Evolutionary conservation across 35 echinoderm and acorn worm species (phyloP), one percentile per base, ranked within the genome.

Genomic region (Stichopus chloronotus): DNA sequence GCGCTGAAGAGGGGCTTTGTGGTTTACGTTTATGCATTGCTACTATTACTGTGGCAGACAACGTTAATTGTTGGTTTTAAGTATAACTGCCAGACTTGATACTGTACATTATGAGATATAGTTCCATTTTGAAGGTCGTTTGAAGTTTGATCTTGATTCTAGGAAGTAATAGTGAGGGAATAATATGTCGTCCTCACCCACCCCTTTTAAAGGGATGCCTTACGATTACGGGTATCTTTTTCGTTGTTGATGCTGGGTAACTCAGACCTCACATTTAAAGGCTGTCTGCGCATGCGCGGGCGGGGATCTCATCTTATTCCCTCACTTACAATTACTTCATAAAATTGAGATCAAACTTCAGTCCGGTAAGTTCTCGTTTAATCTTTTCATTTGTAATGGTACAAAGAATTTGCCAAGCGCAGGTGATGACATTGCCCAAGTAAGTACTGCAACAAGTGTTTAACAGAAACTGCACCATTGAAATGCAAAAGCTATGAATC

Each of bases 291-390:
- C 81, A 84, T 84, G 55, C 14, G 81, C 55, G 30, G 56, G 52
- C 43, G 6, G 81, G n/a, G 30, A 84, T 53, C 19, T 55, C 81
- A 84, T 54, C 52, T 84, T 84, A 57, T 84, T 19, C 52, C 74
- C 52, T n/a, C n/a, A n/a, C n/a, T n/a, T n/a, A n/a, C n/a, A n/a
- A n/a, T n/a, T n/a, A n/a, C n/a, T n/a, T n/a, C 74, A 78, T 78
- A 78, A 78, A 78, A 78, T 78, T 54, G 56, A 84, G 81, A 84
- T 84, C 55, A 84, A 84, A 84, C 81, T 84, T 84, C 7, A 13
- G 56, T 53, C 81, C 52, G 81, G 81, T 84, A 84, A 84, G 81
- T 84, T 55, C 81, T 84, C 81, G 30, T 84, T 84, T 58, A 84
- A 84, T 53, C 81, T 84, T 56, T 84, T 72, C 61, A 65, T 65